phyloP scores from a whole-genome alignment of 2,113 vertebrate species.

The Osmerus mordax region DNA sequence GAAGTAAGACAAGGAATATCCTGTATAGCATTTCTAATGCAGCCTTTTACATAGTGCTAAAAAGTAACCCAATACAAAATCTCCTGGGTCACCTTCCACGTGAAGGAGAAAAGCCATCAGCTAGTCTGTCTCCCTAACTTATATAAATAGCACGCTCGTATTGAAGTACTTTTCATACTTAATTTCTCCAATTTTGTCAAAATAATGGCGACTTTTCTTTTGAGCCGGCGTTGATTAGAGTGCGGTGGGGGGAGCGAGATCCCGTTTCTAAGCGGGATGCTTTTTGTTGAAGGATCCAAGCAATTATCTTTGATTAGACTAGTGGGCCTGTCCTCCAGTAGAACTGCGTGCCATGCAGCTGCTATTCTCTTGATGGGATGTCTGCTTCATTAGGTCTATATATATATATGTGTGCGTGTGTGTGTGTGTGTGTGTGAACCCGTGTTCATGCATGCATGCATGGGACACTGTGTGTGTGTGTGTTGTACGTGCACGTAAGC shows the following conservation, averaged over 20 bases:
- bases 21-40: no score
- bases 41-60: no score
- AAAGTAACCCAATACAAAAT: no score
- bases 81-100: no score
- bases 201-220: no score
- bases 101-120: no score
- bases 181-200: no score
- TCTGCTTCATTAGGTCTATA: background rate
- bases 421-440: background rate
- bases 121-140: no score
- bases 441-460: background rate
- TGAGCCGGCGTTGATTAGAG: background rate
- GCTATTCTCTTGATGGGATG: background rate
- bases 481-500: conserved; percentile 29
- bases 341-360: background rate
- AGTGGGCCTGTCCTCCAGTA: conserved; percentile 11
- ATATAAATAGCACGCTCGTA: no score
- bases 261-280: background rate
- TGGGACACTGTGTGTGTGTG: conserved; percentile 12
- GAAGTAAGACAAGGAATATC: no score
- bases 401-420: background rate
- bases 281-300: conserved; percentile 8
- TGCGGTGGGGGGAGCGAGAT: background rate
- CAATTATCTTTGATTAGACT: conserved; percentile 16
- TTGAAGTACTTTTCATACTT: no score